phyloP scores from a whole-genome alignment of 2,113 vertebrate genomes.

The Montifringilla adamsi region DNA sequence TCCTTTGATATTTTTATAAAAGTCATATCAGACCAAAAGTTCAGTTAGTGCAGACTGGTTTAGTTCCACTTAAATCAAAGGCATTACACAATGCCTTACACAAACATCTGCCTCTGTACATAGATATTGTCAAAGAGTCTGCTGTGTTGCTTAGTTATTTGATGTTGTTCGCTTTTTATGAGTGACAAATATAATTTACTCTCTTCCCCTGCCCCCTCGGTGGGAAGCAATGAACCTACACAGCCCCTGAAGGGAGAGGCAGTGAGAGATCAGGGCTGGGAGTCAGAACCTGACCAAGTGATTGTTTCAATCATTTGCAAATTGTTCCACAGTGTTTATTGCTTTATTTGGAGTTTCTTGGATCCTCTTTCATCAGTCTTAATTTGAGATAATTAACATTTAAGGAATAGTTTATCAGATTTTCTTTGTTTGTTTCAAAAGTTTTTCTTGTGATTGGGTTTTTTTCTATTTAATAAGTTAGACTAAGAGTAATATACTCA shows the following conservation, averaged over 20 bases:
- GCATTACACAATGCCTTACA: too few species aligned
- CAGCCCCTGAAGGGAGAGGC: neutral
- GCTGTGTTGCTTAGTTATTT: neutral
- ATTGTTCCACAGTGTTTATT: neutral
- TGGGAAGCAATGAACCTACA: neutral
- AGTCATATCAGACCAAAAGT: neutral
- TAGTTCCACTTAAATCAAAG: neutral
- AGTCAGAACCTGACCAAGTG: neutral
- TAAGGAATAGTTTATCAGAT: neutral
- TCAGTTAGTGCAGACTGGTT: neutral
- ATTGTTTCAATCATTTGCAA: neutral
- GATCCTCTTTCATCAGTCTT: neutral
- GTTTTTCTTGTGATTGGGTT: neutral
- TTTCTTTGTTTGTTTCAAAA: neutral
- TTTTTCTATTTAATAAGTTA: neutral
- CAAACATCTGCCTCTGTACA: neutral
- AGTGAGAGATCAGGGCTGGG: neutral
- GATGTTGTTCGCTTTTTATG: neutral
- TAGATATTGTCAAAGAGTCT: neutral
- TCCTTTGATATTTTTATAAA: neutral
- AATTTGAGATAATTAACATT: neutral
- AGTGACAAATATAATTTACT: neutral
- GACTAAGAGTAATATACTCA: neutral
- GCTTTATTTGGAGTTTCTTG: neutral
- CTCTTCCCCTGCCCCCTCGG: rapidly evolving